Conservation (phyloP, 2,888 invertebrate genomes). For the Phlogophora meticulosa region DNA sequence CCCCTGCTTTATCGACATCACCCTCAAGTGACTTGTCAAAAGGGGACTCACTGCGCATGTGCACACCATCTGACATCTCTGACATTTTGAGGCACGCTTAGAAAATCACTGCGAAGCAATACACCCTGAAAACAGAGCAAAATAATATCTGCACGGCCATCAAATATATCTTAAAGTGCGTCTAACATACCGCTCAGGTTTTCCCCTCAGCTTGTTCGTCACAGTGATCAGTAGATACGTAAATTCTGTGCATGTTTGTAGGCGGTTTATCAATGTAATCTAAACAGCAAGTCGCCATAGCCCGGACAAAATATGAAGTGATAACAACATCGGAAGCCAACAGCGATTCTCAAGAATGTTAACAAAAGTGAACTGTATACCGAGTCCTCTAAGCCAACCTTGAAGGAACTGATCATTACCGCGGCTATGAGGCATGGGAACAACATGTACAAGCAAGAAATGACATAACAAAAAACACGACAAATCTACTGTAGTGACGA, state of each 20-base stretch:
- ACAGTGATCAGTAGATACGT: constrained; percentile 41
- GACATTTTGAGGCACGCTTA: constrained; percentile 83
- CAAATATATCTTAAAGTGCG: constrained; percentile 49
- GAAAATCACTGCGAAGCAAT: constrained; percentile 80
- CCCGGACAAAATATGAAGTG: constrained; percentile 73
- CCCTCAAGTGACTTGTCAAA: constrained; percentile 78
- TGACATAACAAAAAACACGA: constrained; percentile 67
- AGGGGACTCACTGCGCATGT: constrained; percentile 79
- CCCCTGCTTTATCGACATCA: constrained; percentile 83
- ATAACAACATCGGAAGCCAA: constrained; percentile 62
- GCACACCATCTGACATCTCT: constrained; percentile 80
- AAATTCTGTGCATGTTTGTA: constrained; percentile 67
- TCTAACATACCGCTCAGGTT: constrained; percentile 43
- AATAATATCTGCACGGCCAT: constrained; percentile 64
- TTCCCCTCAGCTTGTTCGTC: constrained; percentile 32
- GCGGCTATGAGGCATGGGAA: constrained; percentile 54
- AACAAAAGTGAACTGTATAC: constrained; percentile 62
- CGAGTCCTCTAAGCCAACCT: constrained; percentile 50
- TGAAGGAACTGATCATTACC: constrained; percentile 55
- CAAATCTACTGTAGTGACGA: constrained; percentile 58
- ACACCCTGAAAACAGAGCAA: constrained; percentile 75
- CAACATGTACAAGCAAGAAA: constrained; percentile 49
- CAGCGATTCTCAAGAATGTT: constrained; percentile 69
- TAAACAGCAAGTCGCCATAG: constrained; percentile 79
- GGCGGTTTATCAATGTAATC: constrained; percentile 71